These are phyloP conservation scores for Tachina lurida DNA, from an alignment of 2,888 invertebrate species.

Conservation along the genomic window DNA sequence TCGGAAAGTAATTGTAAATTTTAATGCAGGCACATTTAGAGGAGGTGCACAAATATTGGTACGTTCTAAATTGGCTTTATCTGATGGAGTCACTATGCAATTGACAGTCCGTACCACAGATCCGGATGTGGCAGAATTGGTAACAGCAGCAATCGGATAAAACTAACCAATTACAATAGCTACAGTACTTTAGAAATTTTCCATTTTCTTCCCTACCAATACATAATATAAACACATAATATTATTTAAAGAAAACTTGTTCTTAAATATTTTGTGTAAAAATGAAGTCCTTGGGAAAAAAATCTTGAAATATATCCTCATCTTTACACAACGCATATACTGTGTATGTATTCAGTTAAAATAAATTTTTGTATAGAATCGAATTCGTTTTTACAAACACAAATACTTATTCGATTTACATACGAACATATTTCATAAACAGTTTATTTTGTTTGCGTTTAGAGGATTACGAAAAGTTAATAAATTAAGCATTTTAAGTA, in stretches of 20 bases:
- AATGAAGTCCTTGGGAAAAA: constrained; percentile 19
- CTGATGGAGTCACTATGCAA: constrained; percentile 95
- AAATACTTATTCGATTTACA: constrained; percentile 1
- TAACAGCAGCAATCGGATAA: constrained; percentile 93
- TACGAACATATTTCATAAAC: constrained; percentile 5
- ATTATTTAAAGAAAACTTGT: constrained; percentile 37
- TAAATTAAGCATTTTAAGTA: constrained; percentile 56
- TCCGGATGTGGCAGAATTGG: constrained; percentile 92
- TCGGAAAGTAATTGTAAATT: constrained; percentile 9
- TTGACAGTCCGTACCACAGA: constrained; percentile 94
- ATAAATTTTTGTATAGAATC: constrained; percentile 22
- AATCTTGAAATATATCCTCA: constrained; percentile 20
- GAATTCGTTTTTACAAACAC: constrained; percentile 49
- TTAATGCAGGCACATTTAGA: constrained; percentile 89
- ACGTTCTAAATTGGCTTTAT: constrained; percentile 90
- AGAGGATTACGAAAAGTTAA: constrained; percentile 34
- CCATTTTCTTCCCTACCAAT: constrained; percentile 44
- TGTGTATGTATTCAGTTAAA: constrained; percentile 8
- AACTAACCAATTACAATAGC: constrained; percentile 45
- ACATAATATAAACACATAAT: constrained; percentile 77
- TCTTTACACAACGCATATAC: constrained; percentile 19
- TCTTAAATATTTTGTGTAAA: constrained; percentile 33
- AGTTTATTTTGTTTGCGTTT: constrained; percentile 33
- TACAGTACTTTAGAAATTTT: constrained; percentile 36
- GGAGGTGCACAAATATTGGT: constrained; percentile 95